Conservation (phyloP, 2,888 invertebrate species). For the Dicyrtoma fusca region DNA sequence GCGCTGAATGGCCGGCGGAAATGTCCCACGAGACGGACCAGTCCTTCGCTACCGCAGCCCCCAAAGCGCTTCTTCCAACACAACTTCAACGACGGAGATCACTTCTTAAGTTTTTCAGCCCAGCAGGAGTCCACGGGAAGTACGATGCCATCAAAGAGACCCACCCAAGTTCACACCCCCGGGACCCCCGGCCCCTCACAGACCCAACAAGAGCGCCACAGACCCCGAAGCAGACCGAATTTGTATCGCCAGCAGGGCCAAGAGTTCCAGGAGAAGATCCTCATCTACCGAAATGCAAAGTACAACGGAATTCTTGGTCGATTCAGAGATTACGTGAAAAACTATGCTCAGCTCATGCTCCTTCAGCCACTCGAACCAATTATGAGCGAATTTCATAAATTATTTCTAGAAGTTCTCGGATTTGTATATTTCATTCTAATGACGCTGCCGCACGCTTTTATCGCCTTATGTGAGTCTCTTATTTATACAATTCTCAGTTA, state of each 20-base stretch:
- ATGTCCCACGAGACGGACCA: no score
- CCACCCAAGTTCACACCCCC: no score
- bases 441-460: conserved; percentile 14
- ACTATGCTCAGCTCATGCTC: conserved; percentile 18
- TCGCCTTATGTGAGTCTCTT: conserved; percentile 11
- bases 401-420: conserved; percentile 32
- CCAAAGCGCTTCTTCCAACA: no score
- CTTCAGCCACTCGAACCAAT: conserved; percentile 14
- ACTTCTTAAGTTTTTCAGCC: no score
- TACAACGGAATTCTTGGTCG: conserved; percentile 20
- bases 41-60: no score
- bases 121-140: no score
- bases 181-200: not conserved
- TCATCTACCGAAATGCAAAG: conserved; percentile 35
- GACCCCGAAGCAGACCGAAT: not conserved
- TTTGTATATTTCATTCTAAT: conserved; percentile 12
- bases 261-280: not conserved
- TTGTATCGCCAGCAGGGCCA: not conserved
- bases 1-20: no score
- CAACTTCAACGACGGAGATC: no score
- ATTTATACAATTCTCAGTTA: not conserved
- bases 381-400: conserved; percentile 18
- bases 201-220: not conserved
- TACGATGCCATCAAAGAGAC: no score
- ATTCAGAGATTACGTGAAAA: conserved; percentile 11